phyloP scores from a whole-genome alignment of 2,797 vertebrate species.

The Chrysocyon brachyurus region DNA sequence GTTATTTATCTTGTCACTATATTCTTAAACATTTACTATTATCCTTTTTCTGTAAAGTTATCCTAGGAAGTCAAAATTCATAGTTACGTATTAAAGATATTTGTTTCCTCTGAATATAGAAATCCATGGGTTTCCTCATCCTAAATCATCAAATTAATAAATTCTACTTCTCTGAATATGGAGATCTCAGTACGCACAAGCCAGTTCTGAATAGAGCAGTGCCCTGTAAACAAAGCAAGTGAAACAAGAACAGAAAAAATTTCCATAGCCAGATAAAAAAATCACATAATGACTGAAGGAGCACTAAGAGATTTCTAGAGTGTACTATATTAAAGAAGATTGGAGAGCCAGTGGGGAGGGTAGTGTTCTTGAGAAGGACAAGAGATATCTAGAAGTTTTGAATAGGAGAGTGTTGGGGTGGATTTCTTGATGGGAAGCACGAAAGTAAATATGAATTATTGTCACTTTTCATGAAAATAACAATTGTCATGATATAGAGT shows the following conservation, averaged over 20 bases:
- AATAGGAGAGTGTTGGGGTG: background rate
- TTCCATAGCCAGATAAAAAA: background rate
- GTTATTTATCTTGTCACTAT: background rate
- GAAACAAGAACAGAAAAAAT: background rate
- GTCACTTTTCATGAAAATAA: constrained; percentile 10
- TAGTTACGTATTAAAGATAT: background rate
- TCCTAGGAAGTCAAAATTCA: background rate
- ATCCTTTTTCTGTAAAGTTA: constrained; percentile 36
- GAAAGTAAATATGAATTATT: background rate
- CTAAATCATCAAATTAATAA: constrained; percentile 41
- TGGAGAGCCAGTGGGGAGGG: background rate
- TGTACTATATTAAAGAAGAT: background rate
- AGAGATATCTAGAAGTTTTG: background rate
- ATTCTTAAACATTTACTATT: constrained; percentile 41
- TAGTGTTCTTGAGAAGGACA: background rate
- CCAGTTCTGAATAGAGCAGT: background rate
- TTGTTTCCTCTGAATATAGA: background rate
- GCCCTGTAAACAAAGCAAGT: background rate
- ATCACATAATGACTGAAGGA: background rate
- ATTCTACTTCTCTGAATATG: background rate
- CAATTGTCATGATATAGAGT: background rate
- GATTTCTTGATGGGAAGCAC: constrained; percentile 24
- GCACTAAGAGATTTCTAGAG: background rate
- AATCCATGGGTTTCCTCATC: background rate
- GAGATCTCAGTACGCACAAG: background rate